phyloP scores from a whole-genome alignment of 2,797 vertebrate species.

The Spinibarbus caldwelli region DNA sequence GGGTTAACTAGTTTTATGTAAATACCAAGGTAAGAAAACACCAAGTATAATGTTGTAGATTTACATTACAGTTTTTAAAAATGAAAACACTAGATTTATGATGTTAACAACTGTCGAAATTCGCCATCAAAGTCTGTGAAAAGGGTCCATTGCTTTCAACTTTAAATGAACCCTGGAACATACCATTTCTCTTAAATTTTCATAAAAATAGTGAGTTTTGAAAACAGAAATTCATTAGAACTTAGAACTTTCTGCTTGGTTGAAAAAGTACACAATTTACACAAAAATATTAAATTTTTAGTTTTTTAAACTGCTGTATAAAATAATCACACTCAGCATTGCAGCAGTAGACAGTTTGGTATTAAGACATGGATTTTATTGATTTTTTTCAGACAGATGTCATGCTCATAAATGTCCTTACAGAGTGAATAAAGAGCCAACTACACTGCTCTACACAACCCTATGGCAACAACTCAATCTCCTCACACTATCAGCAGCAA shows the following conservation, averaged over 20 bases:
- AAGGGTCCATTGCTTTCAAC: background rate
- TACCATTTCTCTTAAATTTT: background rate
- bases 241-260: background rate
- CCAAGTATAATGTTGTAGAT: background rate
- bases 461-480: constrained; percentile 44
- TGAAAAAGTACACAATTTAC: background rate
- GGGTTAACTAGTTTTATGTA: background rate
- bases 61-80: too few relatives aligned
- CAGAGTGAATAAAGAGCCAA: constrained; percentile 60
- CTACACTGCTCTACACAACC: constrained; percentile 56
- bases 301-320: background rate
- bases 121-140: background rate
- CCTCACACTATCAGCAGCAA: constrained; percentile 25
- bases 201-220: background rate
- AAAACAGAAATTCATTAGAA: background rate
- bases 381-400: constrained; percentile 61
- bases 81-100: background rate
- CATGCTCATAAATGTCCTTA: constrained; percentile 65
- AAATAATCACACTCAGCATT: background rate
- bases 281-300: background rate
- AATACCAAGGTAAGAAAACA: background rate
- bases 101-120: background rate
- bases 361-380: constrained; percentile 66
- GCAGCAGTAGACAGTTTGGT: constrained; percentile 40
- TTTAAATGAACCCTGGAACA: background rate